Conservation (phyloP, 1,140 invertebrate genomes). For the Lordiphosa collinella region DNA sequence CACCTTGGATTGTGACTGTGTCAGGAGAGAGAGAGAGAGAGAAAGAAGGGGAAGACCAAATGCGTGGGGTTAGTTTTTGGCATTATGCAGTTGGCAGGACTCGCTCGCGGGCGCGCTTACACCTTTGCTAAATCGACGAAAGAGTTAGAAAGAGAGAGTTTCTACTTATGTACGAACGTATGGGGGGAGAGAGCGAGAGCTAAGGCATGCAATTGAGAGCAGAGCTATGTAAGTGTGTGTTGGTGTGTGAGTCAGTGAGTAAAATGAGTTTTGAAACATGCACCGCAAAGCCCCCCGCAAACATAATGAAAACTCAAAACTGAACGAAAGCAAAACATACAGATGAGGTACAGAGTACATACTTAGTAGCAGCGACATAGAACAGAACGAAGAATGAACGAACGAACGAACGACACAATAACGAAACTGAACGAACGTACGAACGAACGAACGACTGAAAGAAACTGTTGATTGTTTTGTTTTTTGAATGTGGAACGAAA, state of each 20-base stretch:
- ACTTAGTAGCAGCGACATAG: background rate
- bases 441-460: slow-evolving; percentile 24
- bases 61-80: background rate
- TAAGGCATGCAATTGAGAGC: slow-evolving; percentile 35
- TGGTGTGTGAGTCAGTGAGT: slow-evolving; percentile 1
- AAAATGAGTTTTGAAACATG: slow-evolving; percentile 9
- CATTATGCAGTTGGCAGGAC: background rate
- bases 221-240: slow-evolving; percentile 17
- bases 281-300: slow-evolving; percentile 6
- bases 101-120: background rate
- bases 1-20: slow-evolving; percentile 85
- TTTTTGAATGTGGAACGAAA: slow-evolving; percentile 20
- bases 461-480: no score
- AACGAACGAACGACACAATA: slow-evolving; percentile 25
- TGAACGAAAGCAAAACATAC: slow-evolving; percentile 9
- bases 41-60: slow-evolving; percentile 2
- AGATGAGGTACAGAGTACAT: no score
- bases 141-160: slow-evolving; percentile 8
- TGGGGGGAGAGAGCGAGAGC: slow-evolving; percentile 1
- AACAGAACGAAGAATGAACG: slow-evolving; percentile 28
- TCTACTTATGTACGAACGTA: background rate
- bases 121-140: slow-evolving; percentile 14
- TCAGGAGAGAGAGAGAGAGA: background rate
- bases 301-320: background rate
- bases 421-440: slow-evolving; percentile 20